Evolutionary conservation across 2,113 vertebrate species (phyloP).

Genomic region (Microtus pennsylvanicus): DNA sequence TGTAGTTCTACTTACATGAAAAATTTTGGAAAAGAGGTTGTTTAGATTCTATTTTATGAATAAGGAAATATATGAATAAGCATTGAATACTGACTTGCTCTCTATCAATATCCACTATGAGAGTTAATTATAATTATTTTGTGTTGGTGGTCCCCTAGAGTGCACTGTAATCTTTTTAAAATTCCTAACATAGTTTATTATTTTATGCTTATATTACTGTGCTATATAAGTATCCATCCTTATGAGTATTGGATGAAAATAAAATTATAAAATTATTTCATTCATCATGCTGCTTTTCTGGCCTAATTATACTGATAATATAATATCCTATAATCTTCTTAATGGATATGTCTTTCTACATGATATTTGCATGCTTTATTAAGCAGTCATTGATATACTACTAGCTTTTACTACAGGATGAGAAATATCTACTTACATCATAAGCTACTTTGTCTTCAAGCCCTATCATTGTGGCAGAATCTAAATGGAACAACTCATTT

Average conservation of each 20-base stretch:
- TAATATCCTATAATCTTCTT: not conserved
- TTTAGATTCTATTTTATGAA: not conserved
- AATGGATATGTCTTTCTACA: not conserved
- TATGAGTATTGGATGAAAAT: conserved; percentile 26
- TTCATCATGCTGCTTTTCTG: not conserved
- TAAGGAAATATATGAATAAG: not conserved
- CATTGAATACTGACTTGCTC: not conserved
- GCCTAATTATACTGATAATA: not conserved
- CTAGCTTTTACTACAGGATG: not conserved
- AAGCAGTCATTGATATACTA: not conserved
- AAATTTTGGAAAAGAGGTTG: not conserved
- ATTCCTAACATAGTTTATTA: not conserved
- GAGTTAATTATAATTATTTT: conserved; percentile 27
- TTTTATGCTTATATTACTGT: not conserved
- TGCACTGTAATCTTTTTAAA: not conserved
- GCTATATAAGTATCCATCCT: not conserved
- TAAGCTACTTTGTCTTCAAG: not conserved
- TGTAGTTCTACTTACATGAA: not conserved
- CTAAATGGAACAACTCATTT: conserved; percentile 14
- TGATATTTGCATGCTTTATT: conserved; percentile 7
- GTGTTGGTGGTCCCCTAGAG: not conserved
- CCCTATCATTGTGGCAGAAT: not conserved
- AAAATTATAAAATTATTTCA: conserved; percentile 29
- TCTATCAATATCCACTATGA: not conserved
- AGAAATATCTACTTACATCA: not conserved